phyloP scores from a whole-genome alignment of 2,113 vertebrate species.

The Talpa occidentalis region DNA sequence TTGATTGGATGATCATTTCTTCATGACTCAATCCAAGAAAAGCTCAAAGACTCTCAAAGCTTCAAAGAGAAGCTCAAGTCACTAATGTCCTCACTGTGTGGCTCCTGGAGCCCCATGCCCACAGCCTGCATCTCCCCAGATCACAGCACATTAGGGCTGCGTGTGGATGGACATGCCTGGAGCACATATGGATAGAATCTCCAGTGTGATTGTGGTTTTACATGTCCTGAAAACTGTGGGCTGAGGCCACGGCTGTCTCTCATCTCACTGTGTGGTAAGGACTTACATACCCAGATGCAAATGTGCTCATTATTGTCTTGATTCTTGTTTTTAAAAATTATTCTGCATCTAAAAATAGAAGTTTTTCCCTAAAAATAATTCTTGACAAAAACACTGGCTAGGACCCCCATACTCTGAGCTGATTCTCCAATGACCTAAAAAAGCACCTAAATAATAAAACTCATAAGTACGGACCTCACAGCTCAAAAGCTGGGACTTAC shows the following conservation, averaged over 20 bases:
- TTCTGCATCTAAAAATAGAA: slow-evolving; percentile 1
- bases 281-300: not conserved
- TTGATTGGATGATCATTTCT: slow-evolving; percentile 2
- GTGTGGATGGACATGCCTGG: fast-evolving
- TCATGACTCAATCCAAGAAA: not conserved
- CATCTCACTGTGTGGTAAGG: slow-evolving; percentile 3
- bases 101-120: not conserved
- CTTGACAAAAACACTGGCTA: not conserved
- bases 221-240: not conserved
- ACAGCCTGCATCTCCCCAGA: not conserved
- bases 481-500: not conserved
- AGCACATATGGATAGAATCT: not conserved
- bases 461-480: not conserved
- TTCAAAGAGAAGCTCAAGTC: not conserved
- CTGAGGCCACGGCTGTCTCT: not conserved
- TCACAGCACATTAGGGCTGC: fast-evolving
- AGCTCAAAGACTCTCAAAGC: slow-evolving; percentile 21
- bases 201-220: not conserved
- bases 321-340: slow-evolving; percentile 51
- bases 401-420: not conserved
- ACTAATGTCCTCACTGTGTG: not conserved
- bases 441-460: not conserved
- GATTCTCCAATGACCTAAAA: not conserved
- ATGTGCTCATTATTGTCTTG: not conserved
- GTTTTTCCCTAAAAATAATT: slow-evolving; percentile 33